Evolutionary conservation across 2,113 vertebrate species (phyloP).

Genomic region (Seriola rivoliana): DNA sequence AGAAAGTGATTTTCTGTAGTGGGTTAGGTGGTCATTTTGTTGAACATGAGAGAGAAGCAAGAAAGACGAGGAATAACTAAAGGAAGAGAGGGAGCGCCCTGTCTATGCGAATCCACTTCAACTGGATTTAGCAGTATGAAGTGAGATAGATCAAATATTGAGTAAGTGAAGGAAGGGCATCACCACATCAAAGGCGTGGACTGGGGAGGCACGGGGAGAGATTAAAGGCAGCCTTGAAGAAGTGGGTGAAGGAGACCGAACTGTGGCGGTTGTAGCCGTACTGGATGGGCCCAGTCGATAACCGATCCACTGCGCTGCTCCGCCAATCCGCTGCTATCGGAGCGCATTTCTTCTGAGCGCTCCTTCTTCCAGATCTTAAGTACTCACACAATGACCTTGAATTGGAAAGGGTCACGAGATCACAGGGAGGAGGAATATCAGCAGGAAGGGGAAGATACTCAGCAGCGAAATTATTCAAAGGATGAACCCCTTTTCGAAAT

Average conservation of each 20-base stretch:
- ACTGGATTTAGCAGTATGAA: conserved; percentile 81
- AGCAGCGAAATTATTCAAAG: conserved; percentile 32
- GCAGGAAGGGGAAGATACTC: conserved; percentile 19
- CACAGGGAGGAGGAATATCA: conserved; percentile 20
- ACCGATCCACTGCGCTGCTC: conserved; percentile 67
- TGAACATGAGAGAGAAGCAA: conserved; percentile 46
- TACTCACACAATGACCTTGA: conserved; percentile 69
- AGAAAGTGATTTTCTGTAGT: conserved; percentile 42
- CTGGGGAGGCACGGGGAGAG: conserved; percentile 78
- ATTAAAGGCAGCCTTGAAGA: conserved; percentile 86
- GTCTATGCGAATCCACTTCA: conserved; percentile 71
- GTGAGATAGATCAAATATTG: conserved; percentile 84
- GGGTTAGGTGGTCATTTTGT: conserved; percentile 53
- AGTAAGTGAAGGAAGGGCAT: conserved; percentile 81
- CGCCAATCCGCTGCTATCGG: conserved; percentile 47
- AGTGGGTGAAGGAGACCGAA: conserved; percentile 84
- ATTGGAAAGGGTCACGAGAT: conserved; percentile 43
- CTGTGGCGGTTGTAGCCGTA: conserved; percentile 69
- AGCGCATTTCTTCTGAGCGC: conserved; percentile 8
- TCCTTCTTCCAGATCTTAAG: conserved; percentile 56
- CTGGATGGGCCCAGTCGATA: conserved; percentile 73
- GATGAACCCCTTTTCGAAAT: conserved; percentile 26
- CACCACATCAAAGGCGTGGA: conserved; percentile 82
- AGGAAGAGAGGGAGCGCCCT: conserved; percentile 47
- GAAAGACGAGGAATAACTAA: conserved; percentile 34